A percentile compares a stretch with the other conserved stretches of the same genome.
Conservation (phyloP, 2,113 vertebrate species). For the Pachycephala philippinensis region DNA sequence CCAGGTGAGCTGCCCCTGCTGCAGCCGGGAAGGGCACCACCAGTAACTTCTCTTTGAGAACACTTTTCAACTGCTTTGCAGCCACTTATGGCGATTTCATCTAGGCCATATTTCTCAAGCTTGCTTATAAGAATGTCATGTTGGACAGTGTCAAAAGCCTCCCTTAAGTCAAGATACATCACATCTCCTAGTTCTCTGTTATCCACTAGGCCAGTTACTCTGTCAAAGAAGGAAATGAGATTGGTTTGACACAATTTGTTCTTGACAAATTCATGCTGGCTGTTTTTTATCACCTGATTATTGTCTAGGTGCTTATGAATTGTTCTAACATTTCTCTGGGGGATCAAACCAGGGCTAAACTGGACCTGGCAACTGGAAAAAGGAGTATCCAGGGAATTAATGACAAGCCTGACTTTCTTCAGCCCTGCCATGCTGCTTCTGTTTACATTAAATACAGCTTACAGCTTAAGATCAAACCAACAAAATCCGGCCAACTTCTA, state of each 20-base stretch:
- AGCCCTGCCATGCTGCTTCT: not conserved
- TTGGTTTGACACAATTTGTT: conserved; percentile 45
- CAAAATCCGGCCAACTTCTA: not conserved
- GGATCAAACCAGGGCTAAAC: not conserved
- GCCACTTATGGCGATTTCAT: not conserved
- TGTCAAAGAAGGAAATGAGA: conserved; percentile 34
- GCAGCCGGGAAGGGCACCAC: not conserved
- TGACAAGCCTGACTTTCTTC: not conserved
- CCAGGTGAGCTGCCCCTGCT: not conserved
- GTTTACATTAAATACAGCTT: not conserved
- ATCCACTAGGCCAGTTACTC: conserved; percentile 30
- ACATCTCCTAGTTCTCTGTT: conserved; percentile 31
- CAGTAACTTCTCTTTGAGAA: not conserved
- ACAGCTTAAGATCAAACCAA: not conserved
- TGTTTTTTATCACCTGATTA: conserved; percentile 54
- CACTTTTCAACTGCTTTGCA: not conserved
- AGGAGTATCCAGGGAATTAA: not conserved
- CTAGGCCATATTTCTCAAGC: conserved; percentile 55
- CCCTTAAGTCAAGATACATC: conserved; percentile 55
- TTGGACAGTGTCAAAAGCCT: conserved; percentile 57
- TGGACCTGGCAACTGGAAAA: conserved; percentile 11
- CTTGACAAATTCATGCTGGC: conserved; percentile 54
- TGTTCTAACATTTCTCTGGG: conserved; percentile 1
- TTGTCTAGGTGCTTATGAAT: conserved; percentile 35
- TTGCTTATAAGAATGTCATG: conserved; percentile 51